These are phyloP conservation scores for Aporophyla lueneburgensis DNA, from an alignment of 2,888 invertebrate species.

Conservation along the genomic window DNA sequence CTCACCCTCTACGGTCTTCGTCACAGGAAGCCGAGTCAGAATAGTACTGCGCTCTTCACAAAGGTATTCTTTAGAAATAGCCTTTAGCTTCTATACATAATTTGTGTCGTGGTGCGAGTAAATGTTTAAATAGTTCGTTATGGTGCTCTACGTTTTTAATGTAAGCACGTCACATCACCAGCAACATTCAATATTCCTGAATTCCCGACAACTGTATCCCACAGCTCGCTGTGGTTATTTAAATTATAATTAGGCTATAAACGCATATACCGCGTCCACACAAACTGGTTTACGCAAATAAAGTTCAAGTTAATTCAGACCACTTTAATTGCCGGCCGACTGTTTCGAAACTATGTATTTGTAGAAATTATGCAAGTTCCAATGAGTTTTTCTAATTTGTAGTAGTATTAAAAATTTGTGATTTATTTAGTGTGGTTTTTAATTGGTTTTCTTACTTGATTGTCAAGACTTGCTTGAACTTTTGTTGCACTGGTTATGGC, in stretches of 20 bases:
- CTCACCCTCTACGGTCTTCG: not conserved
- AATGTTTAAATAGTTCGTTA: not conserved
- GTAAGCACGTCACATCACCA: not conserved
- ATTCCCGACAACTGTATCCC: slow-evolving; percentile 33
- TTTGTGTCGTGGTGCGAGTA: not conserved
- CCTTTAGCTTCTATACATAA: not conserved
- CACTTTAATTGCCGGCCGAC: slow-evolving; percentile 55
- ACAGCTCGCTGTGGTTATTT: slow-evolving; percentile 49
- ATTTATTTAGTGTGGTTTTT: slow-evolving; percentile 37
- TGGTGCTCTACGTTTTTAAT: not conserved
- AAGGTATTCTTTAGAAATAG: not conserved
- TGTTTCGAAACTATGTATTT: slow-evolving; percentile 58
- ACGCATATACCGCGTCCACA: slow-evolving; percentile 45
- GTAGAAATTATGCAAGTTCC: slow-evolving; percentile 54
- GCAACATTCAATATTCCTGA: slow-evolving; percentile 21
- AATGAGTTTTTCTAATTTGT: slow-evolving; percentile 52
- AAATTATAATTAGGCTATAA: slow-evolving; percentile 65
- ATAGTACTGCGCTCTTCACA: not conserved
- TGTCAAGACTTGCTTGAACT: not conserved
- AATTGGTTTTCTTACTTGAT: slow-evolving; percentile 41
- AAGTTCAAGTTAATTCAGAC: slow-evolving; percentile 60
- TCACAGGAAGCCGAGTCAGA: not conserved
- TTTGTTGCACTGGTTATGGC: slow-evolving; percentile 6
- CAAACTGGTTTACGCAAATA: slow-evolving; percentile 65
- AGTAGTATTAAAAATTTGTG: slow-evolving; percentile 43